Conservation (phyloP, 2,113 vertebrate species). For the Montifringilla adamsi region DNA sequence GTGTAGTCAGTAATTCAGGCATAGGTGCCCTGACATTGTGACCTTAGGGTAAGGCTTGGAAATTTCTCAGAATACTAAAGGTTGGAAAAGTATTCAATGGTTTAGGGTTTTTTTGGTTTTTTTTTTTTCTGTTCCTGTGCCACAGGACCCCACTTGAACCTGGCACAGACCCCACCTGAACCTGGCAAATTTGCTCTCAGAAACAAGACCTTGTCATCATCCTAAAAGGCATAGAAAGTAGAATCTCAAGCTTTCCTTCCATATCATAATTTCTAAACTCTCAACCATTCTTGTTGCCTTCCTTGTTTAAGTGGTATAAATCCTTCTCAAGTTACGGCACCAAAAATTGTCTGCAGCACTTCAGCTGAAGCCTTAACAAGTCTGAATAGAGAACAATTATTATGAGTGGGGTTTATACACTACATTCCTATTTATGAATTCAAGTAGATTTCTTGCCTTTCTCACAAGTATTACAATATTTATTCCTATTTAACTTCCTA, state of each 20-base stretch:
- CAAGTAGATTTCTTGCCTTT: neutral
- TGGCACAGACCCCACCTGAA: neutral
- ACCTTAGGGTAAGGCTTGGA: fast-evolving
- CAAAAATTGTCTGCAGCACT: neutral
- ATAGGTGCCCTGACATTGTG: neutral
- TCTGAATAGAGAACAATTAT: neutral
- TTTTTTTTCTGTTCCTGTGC: neutral
- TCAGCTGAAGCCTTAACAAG: neutral
- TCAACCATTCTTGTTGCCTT: neutral
- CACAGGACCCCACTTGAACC: neutral
- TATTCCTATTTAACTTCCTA: neutral
- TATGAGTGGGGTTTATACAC: neutral
- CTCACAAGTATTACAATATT: neutral
- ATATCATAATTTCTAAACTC: neutral
- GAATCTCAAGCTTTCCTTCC: neutral
- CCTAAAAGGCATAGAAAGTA: neutral
- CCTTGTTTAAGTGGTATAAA: neutral
- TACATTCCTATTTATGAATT: neutral
- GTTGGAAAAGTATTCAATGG: neutral
- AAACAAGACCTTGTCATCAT: neutral
- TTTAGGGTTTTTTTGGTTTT: neutral
- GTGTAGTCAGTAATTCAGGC: neutral
- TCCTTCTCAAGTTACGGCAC: neutral
- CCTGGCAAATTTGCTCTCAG: neutral
- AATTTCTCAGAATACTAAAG: neutral